Evolutionary conservation across 2,888 invertebrate genomes (phyloP), one percentile per base, ranked within the genome.

Genomic region (Netelia fuscicornis): DNA sequence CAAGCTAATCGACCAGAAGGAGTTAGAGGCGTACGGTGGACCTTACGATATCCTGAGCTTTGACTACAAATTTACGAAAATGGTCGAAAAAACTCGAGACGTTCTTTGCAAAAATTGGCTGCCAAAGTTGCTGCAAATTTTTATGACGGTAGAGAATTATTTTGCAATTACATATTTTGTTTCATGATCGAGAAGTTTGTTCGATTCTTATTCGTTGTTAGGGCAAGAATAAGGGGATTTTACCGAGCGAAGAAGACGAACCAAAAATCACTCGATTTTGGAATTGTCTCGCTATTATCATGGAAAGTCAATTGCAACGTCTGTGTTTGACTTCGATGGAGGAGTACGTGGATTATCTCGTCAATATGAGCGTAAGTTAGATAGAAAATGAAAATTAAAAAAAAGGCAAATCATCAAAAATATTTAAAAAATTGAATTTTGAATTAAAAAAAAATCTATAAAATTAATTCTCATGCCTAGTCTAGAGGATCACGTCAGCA

Each of bases 281-380:
- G 92, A 97, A 98, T 92, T 97, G 98, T 89, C 96, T 98, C 1
- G 97, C 97, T 0, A 96, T 97, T 42, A 95, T 98, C 58, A 98
- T 98, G 98, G 97, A 98, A 0, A 96, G 96, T 89, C 97, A 98
- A 90, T 94, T 99, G 80, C 98, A 98, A 92, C 96, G 96, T 25
- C 93, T 98, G 48, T 97, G 97, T 88, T 94, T 98, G 60, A 96
- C 96, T 89, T 98, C 98, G 3, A 95, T 98, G 90, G 94, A 95
- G 70, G 97, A 97, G 87, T 98, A 96, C 91, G 96, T 97, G 0
- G 94, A 97, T 71, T 97, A 97, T 88, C 95, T 98, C 52, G 95
- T 96, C 87, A 97, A 97, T 91, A 96, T 96, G 87, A 96, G 96
- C 91, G 98, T 98, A 95, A 91, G 94, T 91, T 64, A 23, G 20